Conservation (phyloP, 1,140 invertebrate species). For the Pseudomyrmex cubaensis region DNA sequence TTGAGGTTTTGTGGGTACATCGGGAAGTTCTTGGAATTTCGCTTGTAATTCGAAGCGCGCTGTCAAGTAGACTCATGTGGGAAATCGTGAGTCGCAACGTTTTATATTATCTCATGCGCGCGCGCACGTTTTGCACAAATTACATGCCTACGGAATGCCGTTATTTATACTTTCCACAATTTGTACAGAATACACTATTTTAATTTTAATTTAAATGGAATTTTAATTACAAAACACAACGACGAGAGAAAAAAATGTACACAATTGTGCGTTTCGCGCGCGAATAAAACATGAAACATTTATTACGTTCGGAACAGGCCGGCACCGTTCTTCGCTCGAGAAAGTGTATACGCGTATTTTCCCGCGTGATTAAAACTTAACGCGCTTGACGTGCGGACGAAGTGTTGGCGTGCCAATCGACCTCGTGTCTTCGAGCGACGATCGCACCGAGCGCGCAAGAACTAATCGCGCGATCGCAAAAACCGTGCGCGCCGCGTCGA, state of each 20-base stretch:
- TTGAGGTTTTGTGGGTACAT: slow-evolving; percentile 33
- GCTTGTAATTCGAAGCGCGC: slow-evolving; percentile 26
- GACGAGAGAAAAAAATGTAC: too few species aligned
- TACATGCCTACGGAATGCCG: background rate
- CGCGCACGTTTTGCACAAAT: background rate
- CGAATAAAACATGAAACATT: background rate
- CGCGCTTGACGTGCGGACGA: slow-evolving; percentile 39
- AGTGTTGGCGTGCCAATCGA: slow-evolving; percentile 53
- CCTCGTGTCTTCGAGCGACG: slow-evolving; percentile 40
- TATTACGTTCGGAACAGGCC: background rate
- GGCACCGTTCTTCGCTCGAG: background rate
- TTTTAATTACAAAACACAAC: background rate
- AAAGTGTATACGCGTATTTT: background rate
- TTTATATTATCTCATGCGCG: background rate
- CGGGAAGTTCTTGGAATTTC: slow-evolving; percentile 40
- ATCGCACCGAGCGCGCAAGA: slow-evolving; percentile 24
- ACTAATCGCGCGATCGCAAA: slow-evolving; percentile 60
- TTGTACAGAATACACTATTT: background rate
- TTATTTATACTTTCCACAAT: background rate
- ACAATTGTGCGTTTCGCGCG: too few species aligned
- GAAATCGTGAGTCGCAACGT: background rate
- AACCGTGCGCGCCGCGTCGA: slow-evolving; percentile 37
- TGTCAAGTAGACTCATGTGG: background rate
- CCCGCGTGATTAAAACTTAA: slow-evolving; percentile 51
- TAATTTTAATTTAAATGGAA: slow-evolving; percentile 15